Evolutionary conservation across 2,797 vertebrate genomes (phyloP).

Genomic region (Dermochelys coriacea): DNA sequence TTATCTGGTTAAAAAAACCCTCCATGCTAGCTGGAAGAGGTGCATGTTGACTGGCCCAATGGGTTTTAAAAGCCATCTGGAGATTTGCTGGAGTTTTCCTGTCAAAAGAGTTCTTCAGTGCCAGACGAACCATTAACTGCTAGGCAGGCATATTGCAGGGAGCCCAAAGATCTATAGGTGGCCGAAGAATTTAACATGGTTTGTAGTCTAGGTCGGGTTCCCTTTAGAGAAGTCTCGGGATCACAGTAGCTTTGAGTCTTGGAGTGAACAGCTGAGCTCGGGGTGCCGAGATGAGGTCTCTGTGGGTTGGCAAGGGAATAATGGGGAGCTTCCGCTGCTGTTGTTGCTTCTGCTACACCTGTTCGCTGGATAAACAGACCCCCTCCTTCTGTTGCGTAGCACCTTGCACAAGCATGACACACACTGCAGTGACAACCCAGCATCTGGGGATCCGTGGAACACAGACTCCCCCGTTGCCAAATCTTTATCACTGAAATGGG

Average conservation of each 20-base stretch:
- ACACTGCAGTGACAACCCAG: not conserved
- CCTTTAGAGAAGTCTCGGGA: not conserved
- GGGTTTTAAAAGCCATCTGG: not conserved
- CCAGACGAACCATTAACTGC: not conserved
- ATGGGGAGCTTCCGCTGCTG: not conserved
- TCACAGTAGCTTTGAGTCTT: not conserved
- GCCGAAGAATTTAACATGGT: not conserved
- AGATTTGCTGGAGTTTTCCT: not conserved
- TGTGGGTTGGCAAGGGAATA: too few relatives aligned
- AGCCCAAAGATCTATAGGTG: not conserved
- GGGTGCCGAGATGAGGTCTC: too few relatives aligned
- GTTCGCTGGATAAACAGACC: not conserved
- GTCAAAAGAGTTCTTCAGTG: not conserved
- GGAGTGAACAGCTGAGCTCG: not conserved
- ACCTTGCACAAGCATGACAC: not conserved
- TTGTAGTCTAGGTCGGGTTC: not conserved
- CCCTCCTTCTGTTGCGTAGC: not conserved
- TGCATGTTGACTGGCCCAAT: not conserved
- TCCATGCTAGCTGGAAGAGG: not conserved
- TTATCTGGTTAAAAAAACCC: not conserved
- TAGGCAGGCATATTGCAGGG: not conserved
- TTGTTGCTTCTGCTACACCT: not conserved
- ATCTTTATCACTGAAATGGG: not conserved
- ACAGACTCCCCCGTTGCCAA: constrained; percentile 43
- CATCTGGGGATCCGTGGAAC: constrained; percentile 20